Conservation (phyloP, 2,797 vertebrate species). For the Hylomyscus alleni region DNA sequence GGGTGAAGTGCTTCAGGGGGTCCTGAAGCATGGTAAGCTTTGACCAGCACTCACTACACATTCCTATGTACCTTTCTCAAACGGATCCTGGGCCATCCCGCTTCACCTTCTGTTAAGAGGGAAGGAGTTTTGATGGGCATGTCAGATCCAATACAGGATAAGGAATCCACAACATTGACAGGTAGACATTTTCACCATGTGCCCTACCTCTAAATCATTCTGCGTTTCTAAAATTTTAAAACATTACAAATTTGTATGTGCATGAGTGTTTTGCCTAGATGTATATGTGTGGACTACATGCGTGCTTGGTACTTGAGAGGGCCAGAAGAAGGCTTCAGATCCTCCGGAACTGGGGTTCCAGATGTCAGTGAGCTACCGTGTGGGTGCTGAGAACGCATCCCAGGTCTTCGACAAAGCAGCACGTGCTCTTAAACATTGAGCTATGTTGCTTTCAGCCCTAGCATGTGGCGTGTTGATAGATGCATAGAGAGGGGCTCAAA, state of each 20-base stretch:
- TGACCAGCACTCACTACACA: neutral
- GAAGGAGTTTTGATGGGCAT: neutral
- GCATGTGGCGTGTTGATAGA: neutral
- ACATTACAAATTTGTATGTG: neutral
- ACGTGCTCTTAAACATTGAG: neutral
- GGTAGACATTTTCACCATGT: neutral
- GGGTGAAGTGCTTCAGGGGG: neutral
- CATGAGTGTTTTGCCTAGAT: neutral
- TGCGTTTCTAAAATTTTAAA: neutral
- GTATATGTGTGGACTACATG: rapidly evolving
- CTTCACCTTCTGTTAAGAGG: neutral
- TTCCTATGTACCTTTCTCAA: neutral
- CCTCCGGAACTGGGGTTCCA: neutral
- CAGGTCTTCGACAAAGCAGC: neutral
- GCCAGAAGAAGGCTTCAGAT: neutral
- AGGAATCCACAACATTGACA: neutral
- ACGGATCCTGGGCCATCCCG: no score
- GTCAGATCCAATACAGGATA: neutral
- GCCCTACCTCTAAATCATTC: no score
- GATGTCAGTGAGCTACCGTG: neutral
- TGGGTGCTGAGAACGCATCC: neutral
- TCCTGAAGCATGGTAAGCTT: neutral
- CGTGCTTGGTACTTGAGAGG: neutral
- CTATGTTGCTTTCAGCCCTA: neutral
- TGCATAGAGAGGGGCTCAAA: neutral